phyloP scores from a whole-genome alignment of 30 jellyfish, hydroid and myxozoan genomes.

The Hydractinia symbiolongicarpus region DNA sequence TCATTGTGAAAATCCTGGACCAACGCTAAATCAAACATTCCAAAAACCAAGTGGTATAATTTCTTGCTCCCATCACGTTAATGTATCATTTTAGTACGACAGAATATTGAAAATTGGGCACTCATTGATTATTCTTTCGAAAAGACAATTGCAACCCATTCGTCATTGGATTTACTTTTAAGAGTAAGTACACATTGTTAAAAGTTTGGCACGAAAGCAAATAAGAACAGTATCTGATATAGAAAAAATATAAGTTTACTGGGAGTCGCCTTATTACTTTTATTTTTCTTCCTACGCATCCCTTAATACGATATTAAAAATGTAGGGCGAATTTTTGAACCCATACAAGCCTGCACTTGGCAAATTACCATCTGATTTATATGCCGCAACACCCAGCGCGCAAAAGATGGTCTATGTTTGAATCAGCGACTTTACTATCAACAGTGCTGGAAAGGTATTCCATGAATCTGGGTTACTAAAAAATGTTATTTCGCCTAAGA shows the following conservation, averaged over 20 bases:
- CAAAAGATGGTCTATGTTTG: conserved; percentile 14
- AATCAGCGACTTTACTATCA: conserved; percentile 17
- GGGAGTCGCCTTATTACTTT: too few species aligned
- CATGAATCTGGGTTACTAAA: conserved; percentile 15
- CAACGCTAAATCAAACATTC: too few species aligned
- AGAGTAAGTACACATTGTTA: not conserved
- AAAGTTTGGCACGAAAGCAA: too few species aligned
- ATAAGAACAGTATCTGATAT: too few species aligned
- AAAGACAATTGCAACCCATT: not conserved
- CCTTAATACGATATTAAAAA: too few species aligned
- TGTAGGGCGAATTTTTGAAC: conserved; percentile 20
- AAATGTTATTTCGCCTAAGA: conserved; percentile 14
- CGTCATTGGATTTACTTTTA: not conserved
- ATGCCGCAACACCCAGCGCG: not conserved
- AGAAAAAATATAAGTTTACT: too few species aligned
- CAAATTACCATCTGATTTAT: not conserved
- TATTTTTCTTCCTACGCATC: too few species aligned
- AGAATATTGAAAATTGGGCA: conserved; percentile 16
- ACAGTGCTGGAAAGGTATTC: conserved; percentile 18
- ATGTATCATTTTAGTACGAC: not conserved
- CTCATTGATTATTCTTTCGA: conserved; percentile 9
- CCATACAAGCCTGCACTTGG: conserved; percentile 15
- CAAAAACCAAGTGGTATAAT: too few species aligned
- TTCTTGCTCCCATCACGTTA: too few species aligned
- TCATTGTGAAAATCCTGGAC: too few species aligned